Percentiles rank a stretch among this genome's conserved stretches.
Evolutionary conservation across 2,888 invertebrate genomes (phyloP).

Genomic region (Drosophila fungiperda): DNA sequence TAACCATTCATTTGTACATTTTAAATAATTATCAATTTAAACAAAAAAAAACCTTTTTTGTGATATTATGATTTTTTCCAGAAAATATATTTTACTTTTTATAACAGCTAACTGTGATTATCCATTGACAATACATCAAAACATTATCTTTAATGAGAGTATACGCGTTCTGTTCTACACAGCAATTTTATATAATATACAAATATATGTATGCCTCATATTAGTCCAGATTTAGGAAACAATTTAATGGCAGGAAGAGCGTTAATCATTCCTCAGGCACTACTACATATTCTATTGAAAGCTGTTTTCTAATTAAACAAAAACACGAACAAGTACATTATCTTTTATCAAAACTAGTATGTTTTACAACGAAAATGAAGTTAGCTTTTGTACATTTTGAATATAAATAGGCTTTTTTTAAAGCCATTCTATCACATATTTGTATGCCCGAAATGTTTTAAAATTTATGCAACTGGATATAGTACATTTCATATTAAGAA

Average conservation of each 20-base stretch:
- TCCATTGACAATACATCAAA: conserved; percentile 3
- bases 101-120: conserved; percentile 11
- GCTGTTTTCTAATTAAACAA: conserved; percentile 27
- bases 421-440: conserved; percentile 47
- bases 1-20: conserved; percentile 24
- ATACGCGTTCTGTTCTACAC: conserved; percentile 7
- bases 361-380: conserved; percentile 8
- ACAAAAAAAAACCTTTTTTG: conserved; percentile 29
- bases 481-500: conserved; percentile 6
- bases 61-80: conserved; percentile 71
- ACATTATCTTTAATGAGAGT: conserved; percentile 3
- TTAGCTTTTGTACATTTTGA: conserved; percentile 12
- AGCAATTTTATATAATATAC: conserved; percentile 23
- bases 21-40: conserved; percentile 25
- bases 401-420: conserved; percentile 26
- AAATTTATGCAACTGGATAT: conserved; percentile 18
- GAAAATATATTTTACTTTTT: conserved; percentile 6
- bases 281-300: conserved; percentile 43
- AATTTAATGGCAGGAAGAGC: conserved; percentile 50
- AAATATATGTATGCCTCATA: conserved; percentile 36
- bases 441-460: conserved; percentile 24
- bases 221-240: conserved; percentile 12
- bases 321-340: conserved; percentile 2
- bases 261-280: conserved; percentile 50
- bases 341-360: conserved; percentile 21